phyloP scores from a whole-genome alignment of 2,888 invertebrate genomes.

The Microctonus aethiopoides region DNA sequence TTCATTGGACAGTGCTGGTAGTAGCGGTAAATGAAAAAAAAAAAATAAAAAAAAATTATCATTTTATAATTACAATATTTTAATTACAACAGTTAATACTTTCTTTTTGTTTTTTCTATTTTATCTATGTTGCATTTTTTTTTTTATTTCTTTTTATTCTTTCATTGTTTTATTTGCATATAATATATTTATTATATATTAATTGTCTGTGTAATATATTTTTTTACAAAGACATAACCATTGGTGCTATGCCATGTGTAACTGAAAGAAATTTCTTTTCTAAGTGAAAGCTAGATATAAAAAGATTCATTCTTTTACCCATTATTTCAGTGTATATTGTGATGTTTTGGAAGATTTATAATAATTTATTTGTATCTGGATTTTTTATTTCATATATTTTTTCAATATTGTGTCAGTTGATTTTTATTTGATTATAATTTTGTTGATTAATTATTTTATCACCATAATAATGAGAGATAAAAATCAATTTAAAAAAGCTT shows the following conservation, averaged over 20 bases:
- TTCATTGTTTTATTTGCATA: not conserved
- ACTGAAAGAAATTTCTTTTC: slow-evolving; percentile 61
- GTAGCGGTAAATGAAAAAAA: slow-evolving; percentile 73
- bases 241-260: slow-evolving; percentile 57
- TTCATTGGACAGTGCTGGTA: slow-evolving; percentile 82
- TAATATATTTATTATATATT: slow-evolving; percentile 22
- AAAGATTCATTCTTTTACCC: slow-evolving; percentile 50
- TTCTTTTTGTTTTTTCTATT: too few species aligned
- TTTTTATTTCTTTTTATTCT: not conserved
- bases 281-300: slow-evolving; percentile 59
- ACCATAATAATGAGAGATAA: not conserved
- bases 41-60: slow-evolving; percentile 19
- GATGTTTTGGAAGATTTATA: slow-evolving; percentile 30
- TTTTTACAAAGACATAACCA: slow-evolving; percentile 47
- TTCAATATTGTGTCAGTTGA: slow-evolving; percentile 7
- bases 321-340: slow-evolving; percentile 48
- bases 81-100: slow-evolving; percentile 5
- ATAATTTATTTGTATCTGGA: slow-evolving; percentile 23
- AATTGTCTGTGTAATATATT: slow-evolving; percentile 35
- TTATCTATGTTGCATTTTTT: too few species aligned
- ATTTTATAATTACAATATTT: slow-evolving; percentile 10
- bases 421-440: slow-evolving; percentile 11
- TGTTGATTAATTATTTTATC: not conserved
- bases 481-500: not conserved
- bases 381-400: slow-evolving; percentile 19